Base-by-base conservation (phyloP, 2,797 vertebrate genomes). In the Cuculus canorus region DNA sequence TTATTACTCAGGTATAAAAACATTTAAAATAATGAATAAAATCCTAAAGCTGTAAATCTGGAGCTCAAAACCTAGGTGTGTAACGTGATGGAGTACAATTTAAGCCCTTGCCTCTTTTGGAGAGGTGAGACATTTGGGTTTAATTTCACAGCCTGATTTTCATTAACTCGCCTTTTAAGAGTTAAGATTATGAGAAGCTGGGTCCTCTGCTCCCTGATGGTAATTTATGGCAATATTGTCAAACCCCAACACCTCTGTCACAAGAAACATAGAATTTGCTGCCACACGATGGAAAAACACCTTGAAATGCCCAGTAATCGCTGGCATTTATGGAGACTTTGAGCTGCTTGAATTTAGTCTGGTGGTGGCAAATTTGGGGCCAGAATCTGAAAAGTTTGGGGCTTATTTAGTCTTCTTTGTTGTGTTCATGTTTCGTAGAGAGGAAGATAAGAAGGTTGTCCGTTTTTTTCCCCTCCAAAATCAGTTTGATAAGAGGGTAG, bases 1-100 rank as follows among this genome's bases (percentile, higher is more conserved):
- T 98, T 97, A 97, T 96, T 93, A 91, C 84, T 92, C 37, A 4
- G 89, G 91, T 97, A 97, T 96, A 95, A 97, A 98, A 98, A 95
- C 97, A 97, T 84, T 92, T 72, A 81, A 95, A 94, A 90, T 96
- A 98, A 97, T 97, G 97, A 97, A 97, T 98, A 88, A 97, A 97
- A 97, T 98, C 98, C 97, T 97, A 97, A 98, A 97, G 96, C 88
- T 92, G 92, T 98, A 97, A 98, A 97, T 97, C 96, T 95, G 87
- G 86, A 95, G 88, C 77, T 97, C 94, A 73, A 53, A 91, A 92
- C 54, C 79, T 94, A 93, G 96, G 95, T 95, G 96, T 69, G 73
- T 94, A 97, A 94, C 3, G 3, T 93, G 95, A 90, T 1, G 1
- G 91, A 90, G 96, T 97, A 93, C 95, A 92, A 93, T 96, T 96